Base-by-base conservation (phyloP, 2,888 invertebrate species). In the Elysia crispata region DNA sequence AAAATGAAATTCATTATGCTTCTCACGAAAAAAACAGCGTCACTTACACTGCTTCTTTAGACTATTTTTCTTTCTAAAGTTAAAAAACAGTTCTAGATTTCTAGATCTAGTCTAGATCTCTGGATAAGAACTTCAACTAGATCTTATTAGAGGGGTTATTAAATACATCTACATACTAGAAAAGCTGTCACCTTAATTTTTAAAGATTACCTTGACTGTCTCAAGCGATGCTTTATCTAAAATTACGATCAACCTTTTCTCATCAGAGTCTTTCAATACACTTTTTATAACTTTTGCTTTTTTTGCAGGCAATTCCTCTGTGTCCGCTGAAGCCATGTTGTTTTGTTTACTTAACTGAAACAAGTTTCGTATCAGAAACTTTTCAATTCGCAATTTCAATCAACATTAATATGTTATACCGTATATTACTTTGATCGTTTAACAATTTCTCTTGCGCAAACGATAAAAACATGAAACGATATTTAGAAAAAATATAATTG, bases 221-320 rank as follows among this genome's bases (percentile, higher is more conserved):
- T 99, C 99, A 76, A 99, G 92, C 89, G 98, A 98, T 3, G 99
- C 98, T 80, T 96, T 95, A 93, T 98, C 98, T 77, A 99, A 93
- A 81, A 99, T 95, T 62, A 99, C 95, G 85, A 99, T 97, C 28
- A 99, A 93, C 74, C 98, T 95, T 33, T 82, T 82, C 6, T 80
- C 76, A 20, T 79, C 75, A 1, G 79, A 54, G 30, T 79, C 75
- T 79, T 79, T 79, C 33, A 76, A 60, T 0, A 79, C 69, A 30
- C 74, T 75, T 28, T 79, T 79, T 28, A 79, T 79, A 50, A 79
- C 28, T 82, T 81, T 82, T 1, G 80, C 76, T 76, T 85, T 85
- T 54, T 81, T 57, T 41, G 20, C 31, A 23, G 30, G 5, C 0
- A 28, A 67, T 66, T 79, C 79, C 33, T 80, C 72, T 11, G 41